Evolutionary conservation across 2,797 vertebrate genomes (phyloP), one percentile per base, ranked within the genome.

Genomic region (Strix occidentalis): DNA sequence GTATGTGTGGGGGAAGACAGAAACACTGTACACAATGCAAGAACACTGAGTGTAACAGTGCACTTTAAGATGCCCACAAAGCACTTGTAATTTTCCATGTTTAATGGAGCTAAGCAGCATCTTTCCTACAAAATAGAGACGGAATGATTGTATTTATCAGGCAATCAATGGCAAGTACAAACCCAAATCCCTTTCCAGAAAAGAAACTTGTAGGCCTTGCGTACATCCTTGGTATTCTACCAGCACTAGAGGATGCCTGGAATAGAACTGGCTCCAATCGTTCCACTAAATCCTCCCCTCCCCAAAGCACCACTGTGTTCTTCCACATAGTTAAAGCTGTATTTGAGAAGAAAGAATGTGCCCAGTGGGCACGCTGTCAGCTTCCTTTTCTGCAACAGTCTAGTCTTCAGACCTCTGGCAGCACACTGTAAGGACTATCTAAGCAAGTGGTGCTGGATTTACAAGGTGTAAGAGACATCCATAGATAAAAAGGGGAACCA

Each of bases 301-400:
- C 31, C 76, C 72, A 89, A 72, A 93, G 76, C 69, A 88, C 43
- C 72, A 37, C 84, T 50, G 39, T 46, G 48, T 35, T 86, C 72
- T 86, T 93, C 66, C 72, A 93, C 4, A 23, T 35, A 94, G 82
- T 35, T 92, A 92, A 90, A 4, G 11, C n/a, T 70, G 69, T 76
- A 37, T 74, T 53, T 79, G 84, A 93, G 82, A 60, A 95, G 82
- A 82, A 95, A 70, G 68, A 89, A 92, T 25, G 76, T 81, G 74
- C 80, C 88, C 83, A 74, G 76, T 72, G 72, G 90, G 87, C 65
- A 79, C 63, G 68, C 50, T 84, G 75, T 81, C 93, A 92, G 88
- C 72, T 68, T 88, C 53, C 78, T 87, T 65, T 82, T 70, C 90
- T 84, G 45, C 39, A 91, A 78, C 86, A 84, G 70, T 33, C 66